These are phyloP conservation scores for Oncorhynchus nerka DNA, from an alignment of 2,113 vertebrate genomes.

Conservation along the genomic window DNA sequence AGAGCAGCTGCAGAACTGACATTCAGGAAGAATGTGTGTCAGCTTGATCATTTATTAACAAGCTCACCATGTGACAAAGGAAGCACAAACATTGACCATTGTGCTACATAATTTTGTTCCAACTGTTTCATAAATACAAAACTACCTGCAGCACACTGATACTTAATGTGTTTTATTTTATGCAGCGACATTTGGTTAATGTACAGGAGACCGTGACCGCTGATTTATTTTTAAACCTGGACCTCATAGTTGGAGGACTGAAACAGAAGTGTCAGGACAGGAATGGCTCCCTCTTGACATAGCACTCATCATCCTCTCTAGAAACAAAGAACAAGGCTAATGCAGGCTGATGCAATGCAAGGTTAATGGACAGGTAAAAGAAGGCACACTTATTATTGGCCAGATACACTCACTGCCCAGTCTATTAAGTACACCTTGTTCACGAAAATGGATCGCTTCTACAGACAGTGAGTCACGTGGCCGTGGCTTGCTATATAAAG, in stretches of 20 bases:
- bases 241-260: constrained; percentile 78
- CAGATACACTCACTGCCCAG: too few species aligned
- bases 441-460: too few species aligned
- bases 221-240: constrained; percentile 54
- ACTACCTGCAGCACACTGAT: not conserved
- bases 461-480: too few species aligned
- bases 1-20: constrained; percentile 80
- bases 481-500: too few species aligned
- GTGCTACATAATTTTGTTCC: not conserved
- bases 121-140: not conserved
- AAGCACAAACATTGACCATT: not conserved
- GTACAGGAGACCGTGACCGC: not conserved
- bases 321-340: not conserved
- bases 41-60: not conserved
- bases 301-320: constrained; percentile 73
- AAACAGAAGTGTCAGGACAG: constrained; percentile 72
- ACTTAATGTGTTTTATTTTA: not conserved
- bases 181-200: not conserved
- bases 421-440: too few species aligned
- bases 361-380: not conserved
- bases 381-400: not conserved
- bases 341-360: not conserved
- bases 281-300: constrained; percentile 74
- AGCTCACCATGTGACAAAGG: not conserved
- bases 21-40: not conserved